Conservation (phyloP, 2,797 vertebrate genomes). For the Alauda arvensis region DNA sequence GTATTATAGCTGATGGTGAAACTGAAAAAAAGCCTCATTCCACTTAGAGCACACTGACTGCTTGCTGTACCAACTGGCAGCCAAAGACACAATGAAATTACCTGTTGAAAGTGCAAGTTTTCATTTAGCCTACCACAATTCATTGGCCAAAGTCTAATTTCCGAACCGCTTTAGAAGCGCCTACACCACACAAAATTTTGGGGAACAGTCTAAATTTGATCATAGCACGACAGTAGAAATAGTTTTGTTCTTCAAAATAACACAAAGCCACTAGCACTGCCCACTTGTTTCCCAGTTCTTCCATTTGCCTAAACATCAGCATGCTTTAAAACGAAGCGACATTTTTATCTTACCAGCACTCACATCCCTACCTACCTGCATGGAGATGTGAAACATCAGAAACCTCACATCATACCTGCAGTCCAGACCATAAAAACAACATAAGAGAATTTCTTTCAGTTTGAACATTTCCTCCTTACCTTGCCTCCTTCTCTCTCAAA, state of each 20-base stretch:
- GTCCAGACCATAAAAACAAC: background rate
- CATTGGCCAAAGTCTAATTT: background rate
- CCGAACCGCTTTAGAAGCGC: background rate
- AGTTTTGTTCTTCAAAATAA: background rate
- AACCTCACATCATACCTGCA: fast-evolving
- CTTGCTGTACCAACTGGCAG: background rate
- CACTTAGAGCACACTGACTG: background rate
- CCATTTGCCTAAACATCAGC: background rate
- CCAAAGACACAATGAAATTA: background rate
- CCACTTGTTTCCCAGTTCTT: background rate
- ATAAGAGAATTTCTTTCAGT: background rate
- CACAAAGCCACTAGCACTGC: background rate
- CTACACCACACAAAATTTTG: background rate
- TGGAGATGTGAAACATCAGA: background rate
- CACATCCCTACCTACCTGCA: background rate
- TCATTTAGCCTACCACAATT: background rate
- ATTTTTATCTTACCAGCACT: background rate
- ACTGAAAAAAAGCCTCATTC: background rate
- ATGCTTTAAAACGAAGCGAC: background rate
- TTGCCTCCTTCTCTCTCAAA: slow-evolving; percentile 97
- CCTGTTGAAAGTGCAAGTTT: background rate
- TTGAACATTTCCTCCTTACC: slow-evolving; percentile 77
- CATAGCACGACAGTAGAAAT: background rate
- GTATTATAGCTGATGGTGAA: background rate
- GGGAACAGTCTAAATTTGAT: background rate